A percentile compares a stretch with the other conserved stretches of the same genome.
Conservation (phyloP, 2,113 vertebrate genomes). For the Boulengeromyrus knoepffleri region DNA sequence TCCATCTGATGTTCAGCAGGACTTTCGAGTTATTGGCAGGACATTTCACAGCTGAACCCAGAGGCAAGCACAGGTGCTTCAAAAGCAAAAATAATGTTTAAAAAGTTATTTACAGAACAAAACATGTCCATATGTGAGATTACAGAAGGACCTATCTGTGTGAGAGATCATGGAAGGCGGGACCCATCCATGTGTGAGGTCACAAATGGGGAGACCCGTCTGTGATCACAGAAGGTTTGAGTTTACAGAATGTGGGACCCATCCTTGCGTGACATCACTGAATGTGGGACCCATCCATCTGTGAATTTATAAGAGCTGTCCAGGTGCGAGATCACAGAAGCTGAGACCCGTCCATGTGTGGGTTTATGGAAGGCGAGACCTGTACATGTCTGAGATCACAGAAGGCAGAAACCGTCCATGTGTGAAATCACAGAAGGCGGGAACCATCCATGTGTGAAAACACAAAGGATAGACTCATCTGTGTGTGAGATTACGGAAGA, state of each 20-base stretch:
- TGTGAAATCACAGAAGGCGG: not conserved
- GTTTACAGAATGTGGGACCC: not conserved
- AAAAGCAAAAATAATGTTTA: not conserved
- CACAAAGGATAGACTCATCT: not conserved
- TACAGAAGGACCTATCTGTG: not conserved
- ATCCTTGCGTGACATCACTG: not conserved
- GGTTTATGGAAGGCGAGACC: not conserved
- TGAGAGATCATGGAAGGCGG: too few relatives aligned
- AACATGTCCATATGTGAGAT: not conserved
- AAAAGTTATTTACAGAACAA: not conserved
- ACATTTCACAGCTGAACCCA: constrained; percentile 6
- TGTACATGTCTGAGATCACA: not conserved
- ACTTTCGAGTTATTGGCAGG: not conserved
- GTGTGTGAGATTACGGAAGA: not conserved
- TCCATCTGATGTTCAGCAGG: constrained; percentile 1
- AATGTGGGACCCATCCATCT: not conserved
- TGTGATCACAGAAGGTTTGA: not conserved
- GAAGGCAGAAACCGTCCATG: not conserved
- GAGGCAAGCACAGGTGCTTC: constrained; percentile 1
- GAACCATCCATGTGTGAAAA: too few relatives aligned
- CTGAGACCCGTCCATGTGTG: not conserved
- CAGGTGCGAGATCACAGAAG: not conserved
- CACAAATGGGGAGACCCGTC: too few relatives aligned
- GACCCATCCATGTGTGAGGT: too few relatives aligned
- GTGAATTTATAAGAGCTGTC: not conserved